A percentile compares a stretch with the other conserved stretches of the same genome.
Conservation (phyloP, 2,888 invertebrate species). For the Prenolepis imparis region DNA sequence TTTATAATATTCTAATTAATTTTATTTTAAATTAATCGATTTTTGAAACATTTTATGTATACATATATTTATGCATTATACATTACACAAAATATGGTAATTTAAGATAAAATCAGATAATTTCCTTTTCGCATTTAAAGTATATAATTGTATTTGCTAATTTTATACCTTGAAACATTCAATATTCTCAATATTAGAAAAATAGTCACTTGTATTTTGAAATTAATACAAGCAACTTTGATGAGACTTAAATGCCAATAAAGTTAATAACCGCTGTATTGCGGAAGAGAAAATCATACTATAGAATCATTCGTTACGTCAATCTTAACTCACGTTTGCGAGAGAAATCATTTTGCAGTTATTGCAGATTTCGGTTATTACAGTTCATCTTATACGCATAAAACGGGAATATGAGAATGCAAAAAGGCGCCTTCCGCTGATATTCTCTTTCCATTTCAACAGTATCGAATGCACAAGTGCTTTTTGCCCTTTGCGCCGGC, state of each 20-base stretch:
- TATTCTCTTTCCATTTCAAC: slow-evolving; percentile 67
- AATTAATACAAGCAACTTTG: background rate
- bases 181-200: background rate
- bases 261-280: slow-evolving; percentile 32
- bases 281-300: slow-evolving; percentile 5
- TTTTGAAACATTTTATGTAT: background rate
- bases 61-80: background rate
- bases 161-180: background rate
- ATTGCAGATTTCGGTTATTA: slow-evolving; percentile 36
- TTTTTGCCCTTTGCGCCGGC: slow-evolving; percentile 72
- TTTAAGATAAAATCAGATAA: background rate
- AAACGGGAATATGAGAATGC: slow-evolving; percentile 49
- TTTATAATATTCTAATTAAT: background rate
- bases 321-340: slow-evolving; percentile 15
- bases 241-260: slow-evolving; percentile 17
- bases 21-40: background rate
- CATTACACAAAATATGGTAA: background rate
- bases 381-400: slow-evolving; percentile 13
- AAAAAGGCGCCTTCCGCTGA: slow-evolving; percentile 63
- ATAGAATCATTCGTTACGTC: slow-evolving; percentile 4
- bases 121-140: background rate
- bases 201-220: slow-evolving; percentile 11
- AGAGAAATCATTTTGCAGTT: slow-evolving; percentile 6
- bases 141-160: background rate
- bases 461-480: slow-evolving; percentile 65